These are phyloP conservation scores for Elymnias hypermnestra DNA, from an alignment of 1,140 invertebrate genomes.

Conservation along the genomic window DNA sequence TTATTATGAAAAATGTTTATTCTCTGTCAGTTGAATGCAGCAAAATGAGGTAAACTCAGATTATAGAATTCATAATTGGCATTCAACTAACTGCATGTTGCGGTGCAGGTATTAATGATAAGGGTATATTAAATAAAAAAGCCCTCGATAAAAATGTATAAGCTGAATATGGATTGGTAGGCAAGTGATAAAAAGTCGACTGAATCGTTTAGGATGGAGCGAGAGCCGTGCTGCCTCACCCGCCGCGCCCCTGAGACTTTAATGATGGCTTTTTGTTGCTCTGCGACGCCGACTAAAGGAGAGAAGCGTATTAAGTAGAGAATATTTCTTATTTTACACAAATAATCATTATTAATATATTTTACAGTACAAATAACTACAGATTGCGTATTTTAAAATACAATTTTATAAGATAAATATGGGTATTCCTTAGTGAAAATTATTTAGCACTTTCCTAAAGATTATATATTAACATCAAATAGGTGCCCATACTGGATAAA, in stretches of 20 bases:
- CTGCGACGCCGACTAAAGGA: constrained; percentile 3
- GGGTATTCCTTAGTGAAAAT: too few species aligned
- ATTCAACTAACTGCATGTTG: constrained; percentile 22
- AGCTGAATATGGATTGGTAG: constrained; percentile 63
- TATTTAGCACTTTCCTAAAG: too few species aligned
- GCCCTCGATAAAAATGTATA: constrained; percentile 53
- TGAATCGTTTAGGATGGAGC: constrained; percentile 57
- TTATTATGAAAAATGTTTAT: too few species aligned
- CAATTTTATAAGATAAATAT: too few species aligned
- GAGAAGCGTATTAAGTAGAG: constrained; percentile 5
- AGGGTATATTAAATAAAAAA: constrained; percentile 44
- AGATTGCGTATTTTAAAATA: too few species aligned
- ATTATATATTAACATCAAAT: too few species aligned
- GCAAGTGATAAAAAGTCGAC: constrained; percentile 67
- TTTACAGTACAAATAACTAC: too few species aligned
- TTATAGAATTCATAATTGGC: constrained; percentile 31
- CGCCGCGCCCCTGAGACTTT: constrained; percentile 64
- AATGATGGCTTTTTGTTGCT: constrained; percentile 69
- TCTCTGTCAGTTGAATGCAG: neutral
- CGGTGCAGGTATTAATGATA: constrained; percentile 30
- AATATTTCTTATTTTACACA: too few species aligned
- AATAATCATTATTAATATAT: too few species aligned
- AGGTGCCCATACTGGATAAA: too few species aligned
- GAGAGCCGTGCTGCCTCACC: constrained; percentile 49
- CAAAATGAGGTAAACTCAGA: constrained; percentile 9